Evolutionary conservation across 2,888 invertebrate species (phyloP).

Genomic region (Hedychridium roseum): DNA sequence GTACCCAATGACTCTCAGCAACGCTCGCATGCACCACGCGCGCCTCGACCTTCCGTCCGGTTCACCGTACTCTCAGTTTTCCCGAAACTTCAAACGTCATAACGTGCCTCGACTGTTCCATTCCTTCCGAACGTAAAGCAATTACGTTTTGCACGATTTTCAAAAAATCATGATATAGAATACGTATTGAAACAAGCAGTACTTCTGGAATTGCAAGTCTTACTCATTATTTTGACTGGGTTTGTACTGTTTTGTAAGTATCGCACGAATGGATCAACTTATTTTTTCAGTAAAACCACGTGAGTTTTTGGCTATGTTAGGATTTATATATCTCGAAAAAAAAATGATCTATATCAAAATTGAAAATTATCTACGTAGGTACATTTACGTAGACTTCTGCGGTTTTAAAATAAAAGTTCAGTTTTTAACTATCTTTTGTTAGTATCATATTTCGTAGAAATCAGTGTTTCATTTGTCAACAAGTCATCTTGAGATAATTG

Average conservation of each 20-base stretch:
- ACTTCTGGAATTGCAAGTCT: too few relatives aligned
- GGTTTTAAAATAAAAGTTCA: too few relatives aligned
- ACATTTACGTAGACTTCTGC: too few relatives aligned
- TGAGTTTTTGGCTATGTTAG: background rate
- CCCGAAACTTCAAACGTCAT: too few relatives aligned
- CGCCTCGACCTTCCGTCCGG: constrained; percentile 12
- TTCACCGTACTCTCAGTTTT: background rate
- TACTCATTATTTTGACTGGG: background rate
- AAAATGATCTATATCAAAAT: background rate
- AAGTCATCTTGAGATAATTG: too few relatives aligned
- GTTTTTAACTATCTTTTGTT: too few relatives aligned
- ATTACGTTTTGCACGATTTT: background rate
- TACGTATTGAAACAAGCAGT: too few relatives aligned
- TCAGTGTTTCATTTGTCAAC: too few relatives aligned
- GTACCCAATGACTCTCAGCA: too few relatives aligned
- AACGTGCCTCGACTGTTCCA: background rate
- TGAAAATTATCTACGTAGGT: too few relatives aligned
- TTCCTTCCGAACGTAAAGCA: constrained; percentile 1
- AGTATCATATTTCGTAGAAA: too few relatives aligned
- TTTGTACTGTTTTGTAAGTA: background rate
- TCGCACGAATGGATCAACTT: background rate
- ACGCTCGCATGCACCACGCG: constrained; percentile 6
- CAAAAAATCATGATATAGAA: too few relatives aligned
- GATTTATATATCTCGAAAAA: background rate
- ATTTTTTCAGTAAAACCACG: background rate